Conservation (phyloP, 2,113 vertebrate genomes). For the Carlito syrichta region DNA sequence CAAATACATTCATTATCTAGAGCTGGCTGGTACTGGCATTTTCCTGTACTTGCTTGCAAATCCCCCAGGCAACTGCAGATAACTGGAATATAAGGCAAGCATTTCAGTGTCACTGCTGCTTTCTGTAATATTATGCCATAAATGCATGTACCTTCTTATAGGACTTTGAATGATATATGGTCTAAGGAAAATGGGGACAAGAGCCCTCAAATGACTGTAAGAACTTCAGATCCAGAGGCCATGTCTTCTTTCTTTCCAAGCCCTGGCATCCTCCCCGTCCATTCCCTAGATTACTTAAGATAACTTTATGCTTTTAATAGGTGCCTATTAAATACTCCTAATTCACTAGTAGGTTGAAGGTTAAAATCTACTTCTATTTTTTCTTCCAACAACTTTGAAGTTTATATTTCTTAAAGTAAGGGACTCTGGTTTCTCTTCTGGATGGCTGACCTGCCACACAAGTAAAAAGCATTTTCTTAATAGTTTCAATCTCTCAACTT, state of each 20-base stretch:
- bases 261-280: not conserved
- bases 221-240: not conserved
- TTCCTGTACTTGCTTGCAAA: conserved; percentile 6
- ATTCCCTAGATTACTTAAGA: not conserved
- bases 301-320: not conserved
- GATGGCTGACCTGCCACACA: not conserved
- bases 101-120: not conserved
- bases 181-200: conserved; percentile 4
- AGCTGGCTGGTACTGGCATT: conserved; percentile 18
- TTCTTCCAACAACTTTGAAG: not conserved
- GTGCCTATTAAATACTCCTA: not conserved
- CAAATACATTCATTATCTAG: conserved; percentile 49
- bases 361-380: not conserved
- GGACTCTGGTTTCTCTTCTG: not conserved
- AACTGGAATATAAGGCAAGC: not conserved
- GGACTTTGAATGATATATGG: not conserved
- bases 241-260: not conserved
- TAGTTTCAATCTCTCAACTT: not conserved
- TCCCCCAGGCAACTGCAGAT: conserved; percentile 14
- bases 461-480: conserved; percentile 10
- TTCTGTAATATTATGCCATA: not conserved
- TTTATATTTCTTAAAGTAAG: not conserved
- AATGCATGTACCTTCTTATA: not conserved
- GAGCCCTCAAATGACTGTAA: not conserved
- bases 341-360: not conserved